A percentile compares a stretch with the other conserved stretches of the same genome.
phyloP scores from a whole-genome alignment of 2,797 vertebrate genomes.

The Taeniopygia guttata region DNA sequence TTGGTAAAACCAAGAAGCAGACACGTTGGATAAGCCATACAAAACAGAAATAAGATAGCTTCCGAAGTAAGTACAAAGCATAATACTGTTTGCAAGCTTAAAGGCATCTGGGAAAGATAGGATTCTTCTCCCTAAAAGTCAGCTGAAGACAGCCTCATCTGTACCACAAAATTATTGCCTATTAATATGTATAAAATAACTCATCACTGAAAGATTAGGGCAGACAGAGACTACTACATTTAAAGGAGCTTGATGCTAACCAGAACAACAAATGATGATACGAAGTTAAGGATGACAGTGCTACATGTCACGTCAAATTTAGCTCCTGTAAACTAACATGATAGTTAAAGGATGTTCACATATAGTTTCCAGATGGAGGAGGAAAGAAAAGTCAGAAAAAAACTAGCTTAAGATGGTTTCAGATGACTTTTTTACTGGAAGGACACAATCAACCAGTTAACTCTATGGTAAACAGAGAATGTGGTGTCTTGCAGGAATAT shows the following conservation, averaged over 20 bases:
- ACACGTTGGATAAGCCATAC: neutral
- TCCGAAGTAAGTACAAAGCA: neutral
- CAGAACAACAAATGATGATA: slow-evolving; percentile 15
- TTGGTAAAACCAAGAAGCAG: neutral
- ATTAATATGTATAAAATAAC: neutral
- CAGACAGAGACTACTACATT: neutral
- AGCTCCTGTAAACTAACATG: neutral
- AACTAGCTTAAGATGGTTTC: neutral
- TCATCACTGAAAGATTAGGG: neutral
- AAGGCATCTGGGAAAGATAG: neutral
- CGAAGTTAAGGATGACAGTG: neutral
- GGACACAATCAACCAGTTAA: neutral
- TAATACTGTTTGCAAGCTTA: neutral
- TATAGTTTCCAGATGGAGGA: neutral
- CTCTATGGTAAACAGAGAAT: neutral
- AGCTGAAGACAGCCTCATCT: neutral
- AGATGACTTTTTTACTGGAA: neutral
- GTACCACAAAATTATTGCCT: neutral
- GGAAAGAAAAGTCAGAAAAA: neutral
- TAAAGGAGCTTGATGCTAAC: neutral
- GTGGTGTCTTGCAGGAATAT: neutral
- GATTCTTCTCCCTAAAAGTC: neutral
- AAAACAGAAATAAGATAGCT: neutral
- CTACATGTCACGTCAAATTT: slow-evolving; percentile 29
- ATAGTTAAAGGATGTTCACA: slow-evolving; percentile 16